Base-by-base conservation (phyloP, 2,797 vertebrate species). In the Pangasius sanitwongsei region DNA sequence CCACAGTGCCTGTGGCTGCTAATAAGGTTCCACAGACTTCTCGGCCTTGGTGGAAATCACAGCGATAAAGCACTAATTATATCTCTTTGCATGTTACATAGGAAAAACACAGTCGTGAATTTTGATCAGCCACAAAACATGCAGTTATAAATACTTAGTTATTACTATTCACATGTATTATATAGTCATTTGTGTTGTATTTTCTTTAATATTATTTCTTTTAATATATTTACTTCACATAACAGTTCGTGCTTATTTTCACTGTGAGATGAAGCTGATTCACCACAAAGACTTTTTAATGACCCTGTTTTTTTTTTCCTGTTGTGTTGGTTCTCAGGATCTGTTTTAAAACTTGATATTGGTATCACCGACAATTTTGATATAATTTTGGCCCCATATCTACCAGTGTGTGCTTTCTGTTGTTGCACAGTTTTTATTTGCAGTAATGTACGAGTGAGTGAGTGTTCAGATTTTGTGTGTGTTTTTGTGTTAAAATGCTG, bases 401-500 rank as follows among this genome's bases (percentile, higher is more conserved):
- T n/a, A 67, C 61, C 59, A 50, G 37, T 9, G 20, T 12, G 20
- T 41, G 75, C 31, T 16, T 53, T 83, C 23, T 81, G 53, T 25
- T 72, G 31, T 89, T 85, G 87, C 59, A 5, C 57, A 84, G 37
- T 87, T 25, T 67, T 41, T 85, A 74, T 78, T 74, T 72, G 70
- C 34, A 44, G 3, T 61, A 6, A 15, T 16, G 59, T 48, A 1
- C n/a, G 74, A 31, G 2, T 12, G 4, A 59, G 31, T 37, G 20
- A 15, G 20, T 23, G 23, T 80, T 31, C 1, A 25, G 6, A 15
- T 69, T 69, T 20, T 57, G 16, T 67, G 5, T 67, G 57, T 86
- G 50, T 88, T 41, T 88, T 50, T 89, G 70, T 90, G 50, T 89
- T 44, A 74, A 63, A 50, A 78, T 89, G 80, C 18, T 72, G 70